These are phyloP conservation scores for Halictus ligatus DNA, from an alignment of 2,888 invertebrate species.

Conservation along the genomic window DNA sequence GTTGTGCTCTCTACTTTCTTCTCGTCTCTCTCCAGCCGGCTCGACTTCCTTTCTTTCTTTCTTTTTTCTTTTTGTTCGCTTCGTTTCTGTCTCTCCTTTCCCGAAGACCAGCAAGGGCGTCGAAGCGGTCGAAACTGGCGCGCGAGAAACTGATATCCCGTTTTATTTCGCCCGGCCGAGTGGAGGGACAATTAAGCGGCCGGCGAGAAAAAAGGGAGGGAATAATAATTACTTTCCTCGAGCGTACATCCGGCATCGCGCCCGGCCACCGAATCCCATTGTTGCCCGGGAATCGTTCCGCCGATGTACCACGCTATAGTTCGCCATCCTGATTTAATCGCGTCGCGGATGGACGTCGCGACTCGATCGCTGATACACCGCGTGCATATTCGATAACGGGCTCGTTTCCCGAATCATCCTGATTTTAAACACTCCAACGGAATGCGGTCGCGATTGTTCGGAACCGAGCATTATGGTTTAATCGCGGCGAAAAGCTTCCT, in stretches of 20 bases:
- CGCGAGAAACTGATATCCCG: slow-evolving; percentile 51
- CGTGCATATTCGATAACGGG: neutral
- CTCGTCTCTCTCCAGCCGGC: neutral
- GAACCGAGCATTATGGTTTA: neutral
- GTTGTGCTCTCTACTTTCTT: slow-evolving; percentile 22
- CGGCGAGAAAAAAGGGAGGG: slow-evolving; percentile 32
- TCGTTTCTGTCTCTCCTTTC: slow-evolving; percentile 4
- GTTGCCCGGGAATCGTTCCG: slow-evolving; percentile 25
- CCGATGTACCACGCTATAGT: neutral
- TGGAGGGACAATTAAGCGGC: slow-evolving; percentile 50
- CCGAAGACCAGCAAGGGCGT: neutral
- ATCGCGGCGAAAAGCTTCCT: neutral
- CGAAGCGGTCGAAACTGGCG: slow-evolving; percentile 29
- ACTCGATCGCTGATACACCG: neutral
- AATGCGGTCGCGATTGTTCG: neutral
- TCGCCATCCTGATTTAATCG: slow-evolving; percentile 8
- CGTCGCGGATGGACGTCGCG: neutral
- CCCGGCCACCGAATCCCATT: slow-evolving; percentile 19
- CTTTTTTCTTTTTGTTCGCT: neutral
- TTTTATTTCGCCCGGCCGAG: slow-evolving; percentile 40
- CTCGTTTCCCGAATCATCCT: neutral
- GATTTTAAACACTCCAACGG: neutral
- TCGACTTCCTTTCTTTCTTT: neutral
- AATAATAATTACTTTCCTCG: slow-evolving; percentile 49
- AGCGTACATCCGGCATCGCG: slow-evolving; percentile 21